Conservation (phyloP, 2,113 vertebrate species). For the Bos javanicus region DNA sequence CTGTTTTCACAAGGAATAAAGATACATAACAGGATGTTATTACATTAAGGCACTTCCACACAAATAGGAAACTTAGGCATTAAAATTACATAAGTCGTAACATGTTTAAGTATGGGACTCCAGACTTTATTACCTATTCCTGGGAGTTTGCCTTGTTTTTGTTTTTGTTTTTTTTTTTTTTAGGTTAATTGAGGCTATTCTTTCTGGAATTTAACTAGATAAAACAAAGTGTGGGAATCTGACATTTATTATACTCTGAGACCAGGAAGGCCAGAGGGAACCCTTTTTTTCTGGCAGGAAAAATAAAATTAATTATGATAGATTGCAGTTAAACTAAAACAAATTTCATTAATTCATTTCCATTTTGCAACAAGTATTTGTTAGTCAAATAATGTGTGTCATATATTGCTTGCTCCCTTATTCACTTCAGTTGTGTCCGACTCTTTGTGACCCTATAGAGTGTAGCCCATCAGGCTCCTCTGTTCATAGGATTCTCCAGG, state of each 20-base stretch:
- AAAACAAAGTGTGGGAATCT: background rate
- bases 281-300: background rate
- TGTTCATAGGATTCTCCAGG: background rate
- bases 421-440: background rate
- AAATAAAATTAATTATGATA: background rate
- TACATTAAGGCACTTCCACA: background rate
- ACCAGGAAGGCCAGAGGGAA: background rate
- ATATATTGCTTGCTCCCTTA: background rate
- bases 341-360: background rate
- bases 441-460: background rate
- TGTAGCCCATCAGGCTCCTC: background rate
- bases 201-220: background rate
- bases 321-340: background rate
- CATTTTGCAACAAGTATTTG: background rate
- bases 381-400: background rate
- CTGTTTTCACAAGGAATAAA: too few relatives aligned
- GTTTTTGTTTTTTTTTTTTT: background rate
- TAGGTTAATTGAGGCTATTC: rapidly evolving
- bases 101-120: background rate
- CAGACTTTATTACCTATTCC: background rate
- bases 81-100: background rate
- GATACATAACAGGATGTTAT: background rate
- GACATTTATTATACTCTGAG: background rate
- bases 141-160: background rate
- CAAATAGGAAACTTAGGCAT: background rate